Evolutionary conservation across 2,797 vertebrate genomes (phyloP), one percentile per base, ranked within the genome.

Genomic region (Sebastes melanostomus): DNA sequence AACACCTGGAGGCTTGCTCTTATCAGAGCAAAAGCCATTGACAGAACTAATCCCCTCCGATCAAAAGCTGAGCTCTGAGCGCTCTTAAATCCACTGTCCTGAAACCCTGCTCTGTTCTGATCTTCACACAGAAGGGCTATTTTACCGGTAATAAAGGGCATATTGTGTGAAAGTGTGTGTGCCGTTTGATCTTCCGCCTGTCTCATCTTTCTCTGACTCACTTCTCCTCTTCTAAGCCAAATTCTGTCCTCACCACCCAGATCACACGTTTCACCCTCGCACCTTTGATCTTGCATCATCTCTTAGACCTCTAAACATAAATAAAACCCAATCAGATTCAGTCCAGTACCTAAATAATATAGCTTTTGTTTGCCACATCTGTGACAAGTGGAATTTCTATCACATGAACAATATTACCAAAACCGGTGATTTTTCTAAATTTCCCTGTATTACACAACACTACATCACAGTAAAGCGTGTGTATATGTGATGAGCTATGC

Each of bases 151-250:
- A 83, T 61, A 78, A 81, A 80, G 61, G 46, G 13, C 27, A 76
- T 30, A 66, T 52, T 85, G 76, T 86, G 78, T 62, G 70, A 60
- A 74, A 34, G 67, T 22, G 58, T 38, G 52, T 10, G 63, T 65
- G 72, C n/a, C 4, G 70, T 86, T 88, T 90, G 81, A 90, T 90
- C 80, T 46, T 22, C 56, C 55, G 63, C 29, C 56, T 73, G 72
- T 72, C 75, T 80, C 69, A 72, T 82, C 80, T 81, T n/a, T 75
- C 42, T 77, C 54, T 67, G 46, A 75, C 42, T 82, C 58, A 82
- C 11, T 62, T 79, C 65, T 70, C 24, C 36, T 52, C n/a, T 67
- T 80, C 25, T 54, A 2, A 80, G 30, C 34, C 30, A 27, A 69
- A 76, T 56, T 62, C 73, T 62, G 32, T 66, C 38, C 72, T 77